A percentile compares a stretch with the other conserved stretches of the same genome.
phyloP scores from a whole-genome alignment of 2,888 invertebrate species.

The Ochropacha duplaris region DNA sequence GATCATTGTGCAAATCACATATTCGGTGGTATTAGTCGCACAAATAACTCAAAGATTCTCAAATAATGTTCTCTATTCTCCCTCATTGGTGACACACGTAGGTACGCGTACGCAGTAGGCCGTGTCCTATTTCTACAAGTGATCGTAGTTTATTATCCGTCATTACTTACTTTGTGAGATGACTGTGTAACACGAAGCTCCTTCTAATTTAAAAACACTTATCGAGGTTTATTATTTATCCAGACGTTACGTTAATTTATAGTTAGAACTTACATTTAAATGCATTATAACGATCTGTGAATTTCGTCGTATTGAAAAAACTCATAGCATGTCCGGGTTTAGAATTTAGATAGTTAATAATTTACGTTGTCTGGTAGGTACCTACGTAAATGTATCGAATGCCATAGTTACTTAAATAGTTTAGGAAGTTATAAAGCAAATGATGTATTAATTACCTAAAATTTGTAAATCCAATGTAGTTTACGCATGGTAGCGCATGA shows the following conservation, averaged over 20 bases:
- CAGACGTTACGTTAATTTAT: background rate
- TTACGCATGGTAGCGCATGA: too few species aligned
- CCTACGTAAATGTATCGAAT: too few species aligned
- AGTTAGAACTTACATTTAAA: background rate
- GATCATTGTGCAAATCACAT: conserved; percentile 13
- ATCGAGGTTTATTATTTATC: background rate
- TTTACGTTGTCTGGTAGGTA: too few species aligned
- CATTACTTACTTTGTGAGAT: conserved; percentile 40
- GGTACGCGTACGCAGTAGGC: conserved; percentile 16
- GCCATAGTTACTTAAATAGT: too few species aligned
- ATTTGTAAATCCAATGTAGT: too few species aligned
- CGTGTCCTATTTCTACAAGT: conserved; percentile 35
- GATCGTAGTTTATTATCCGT: conserved; percentile 30
- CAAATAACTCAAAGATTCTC: background rate
- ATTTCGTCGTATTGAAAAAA: too few species aligned
- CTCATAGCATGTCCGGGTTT: too few species aligned
- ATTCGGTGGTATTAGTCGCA: background rate
- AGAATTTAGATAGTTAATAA: background rate
- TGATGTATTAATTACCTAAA: too few species aligned
- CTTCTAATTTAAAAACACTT: conserved; percentile 1
- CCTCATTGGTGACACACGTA: conserved; percentile 1
- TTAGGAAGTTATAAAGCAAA: too few species aligned
- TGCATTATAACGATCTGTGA: too few species aligned
- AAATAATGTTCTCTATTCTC: background rate
- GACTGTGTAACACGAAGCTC: conserved; percentile 20